Conservation (phyloP, 2,888 invertebrate genomes). For the Leptinotarsa tumamoca region DNA sequence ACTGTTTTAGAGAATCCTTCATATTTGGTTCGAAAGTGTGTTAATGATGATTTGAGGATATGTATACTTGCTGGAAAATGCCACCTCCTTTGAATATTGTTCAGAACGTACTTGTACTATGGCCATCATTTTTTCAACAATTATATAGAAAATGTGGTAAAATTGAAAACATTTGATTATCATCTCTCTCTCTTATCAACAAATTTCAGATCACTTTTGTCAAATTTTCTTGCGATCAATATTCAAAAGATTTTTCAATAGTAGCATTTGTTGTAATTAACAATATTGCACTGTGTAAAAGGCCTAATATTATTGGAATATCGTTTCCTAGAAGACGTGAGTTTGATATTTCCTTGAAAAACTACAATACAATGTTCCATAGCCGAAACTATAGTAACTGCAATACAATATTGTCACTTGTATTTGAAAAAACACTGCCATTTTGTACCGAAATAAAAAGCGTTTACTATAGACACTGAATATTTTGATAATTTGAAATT, state of each 20-base stretch:
- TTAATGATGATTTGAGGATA: neutral
- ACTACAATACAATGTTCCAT: slow-evolving; percentile 5
- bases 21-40: neutral
- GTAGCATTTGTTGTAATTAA: neutral
- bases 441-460: slow-evolving; percentile 11
- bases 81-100: slow-evolving; percentile 11
- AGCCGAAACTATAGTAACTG: slow-evolving; percentile 21
- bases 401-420: slow-evolving; percentile 9
- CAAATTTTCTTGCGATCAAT: neutral
- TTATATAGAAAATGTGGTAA: neutral
- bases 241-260: neutral
- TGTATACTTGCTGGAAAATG: neutral
- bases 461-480: neutral
- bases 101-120: neutral
- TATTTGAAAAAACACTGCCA: slow-evolving; percentile 15
- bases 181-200: neutral
- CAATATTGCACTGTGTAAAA: neutral
- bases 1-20: neutral
- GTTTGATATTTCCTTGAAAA: slow-evolving; percentile 10
- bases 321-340: neutral
- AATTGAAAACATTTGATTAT: neutral
- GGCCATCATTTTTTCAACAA: neutral
- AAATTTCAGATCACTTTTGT: neutral
- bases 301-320: neutral
- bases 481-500: slow-evolving; percentile 20